Evolutionary conservation across 2,113 vertebrate species (phyloP).

Genomic region (Chaenocephalus aceratus): DNA sequence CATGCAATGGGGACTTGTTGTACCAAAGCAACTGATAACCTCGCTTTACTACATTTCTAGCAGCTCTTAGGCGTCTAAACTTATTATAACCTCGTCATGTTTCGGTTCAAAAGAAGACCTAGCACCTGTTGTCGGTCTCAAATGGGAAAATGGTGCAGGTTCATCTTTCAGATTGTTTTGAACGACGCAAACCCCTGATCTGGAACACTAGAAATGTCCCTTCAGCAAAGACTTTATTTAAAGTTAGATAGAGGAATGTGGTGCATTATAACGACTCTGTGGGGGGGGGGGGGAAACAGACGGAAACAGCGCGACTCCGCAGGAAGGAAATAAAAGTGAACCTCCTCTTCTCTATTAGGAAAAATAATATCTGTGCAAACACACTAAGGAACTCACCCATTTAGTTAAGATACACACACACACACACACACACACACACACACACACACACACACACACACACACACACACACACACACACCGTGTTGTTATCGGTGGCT

Average conservation of each 20-base stretch:
- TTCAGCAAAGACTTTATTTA: not conserved
- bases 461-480: conserved; percentile 15
- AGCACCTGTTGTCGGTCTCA: not conserved
- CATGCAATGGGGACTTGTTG: too few relatives aligned
- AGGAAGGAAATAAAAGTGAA: not conserved
- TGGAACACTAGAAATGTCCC: not conserved
- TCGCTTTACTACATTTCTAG: not conserved
- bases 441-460: not conserved
- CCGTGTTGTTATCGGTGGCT: conserved; percentile 59
- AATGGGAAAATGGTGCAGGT: not conserved
- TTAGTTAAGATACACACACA: conserved; percentile 22
- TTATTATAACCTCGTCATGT: too few relatives aligned
- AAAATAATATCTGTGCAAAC: conserved; percentile 10
- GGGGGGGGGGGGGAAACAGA: not conserved
- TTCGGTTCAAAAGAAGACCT: too few relatives aligned
- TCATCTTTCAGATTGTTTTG: not conserved
- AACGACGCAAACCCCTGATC: not conserved
- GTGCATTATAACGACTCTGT: not conserved
- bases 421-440: conserved; percentile 11
- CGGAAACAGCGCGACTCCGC: not conserved
- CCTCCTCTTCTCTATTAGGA: not conserved
- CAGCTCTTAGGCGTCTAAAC: too few relatives aligned
- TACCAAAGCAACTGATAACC: too few relatives aligned
- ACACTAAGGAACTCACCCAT: conserved; percentile 30
- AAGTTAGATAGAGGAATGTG: not conserved